Conservation (phyloP, 2,888 invertebrate species). For the Cerceris rybyensis region DNA sequence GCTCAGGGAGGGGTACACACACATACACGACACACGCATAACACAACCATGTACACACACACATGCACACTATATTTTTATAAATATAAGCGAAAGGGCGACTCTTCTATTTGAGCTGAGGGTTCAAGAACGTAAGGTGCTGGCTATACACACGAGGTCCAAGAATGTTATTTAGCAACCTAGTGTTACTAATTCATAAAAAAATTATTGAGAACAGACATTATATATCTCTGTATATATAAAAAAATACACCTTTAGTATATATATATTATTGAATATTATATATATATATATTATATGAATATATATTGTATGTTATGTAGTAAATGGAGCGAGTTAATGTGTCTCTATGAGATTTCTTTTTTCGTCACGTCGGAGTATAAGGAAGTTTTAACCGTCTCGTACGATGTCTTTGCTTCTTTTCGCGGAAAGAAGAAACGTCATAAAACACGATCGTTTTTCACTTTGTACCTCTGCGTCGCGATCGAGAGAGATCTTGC, state of each 20-base stretch:
- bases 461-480: slow-evolving; percentile 13
- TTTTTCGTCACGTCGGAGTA: slow-evolving; percentile 69
- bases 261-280: slow-evolving; percentile 75
- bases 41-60: no score
- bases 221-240: slow-evolving; percentile 77
- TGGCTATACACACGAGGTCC: slow-evolving; percentile 80
- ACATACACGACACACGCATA: no score
- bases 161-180: slow-evolving; percentile 80
- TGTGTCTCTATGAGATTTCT: slow-evolving; percentile 79
- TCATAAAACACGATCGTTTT: slow-evolving; percentile 18
- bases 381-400: slow-evolving; percentile 54
- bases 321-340: slow-evolving; percentile 79
- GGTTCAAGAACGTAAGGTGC: slow-evolving; percentile 79
- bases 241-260: slow-evolving; percentile 70
- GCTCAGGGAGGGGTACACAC: slow-evolving; percentile 75
- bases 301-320: slow-evolving; percentile 80
- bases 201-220: slow-evolving; percentile 77
- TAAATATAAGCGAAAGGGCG: slow-evolving; percentile 72
- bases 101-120: slow-evolving; percentile 73
- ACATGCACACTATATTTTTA: slow-evolving; percentile 78
- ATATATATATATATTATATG: slow-evolving; percentile 77
- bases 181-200: slow-evolving; percentile 79
- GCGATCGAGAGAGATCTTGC: slow-evolving; percentile 19
- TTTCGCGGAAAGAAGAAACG: background rate
- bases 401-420: slow-evolving; percentile 61